Conservation (phyloP, 2,888 invertebrate genomes). For the Cinara cedri region DNA sequence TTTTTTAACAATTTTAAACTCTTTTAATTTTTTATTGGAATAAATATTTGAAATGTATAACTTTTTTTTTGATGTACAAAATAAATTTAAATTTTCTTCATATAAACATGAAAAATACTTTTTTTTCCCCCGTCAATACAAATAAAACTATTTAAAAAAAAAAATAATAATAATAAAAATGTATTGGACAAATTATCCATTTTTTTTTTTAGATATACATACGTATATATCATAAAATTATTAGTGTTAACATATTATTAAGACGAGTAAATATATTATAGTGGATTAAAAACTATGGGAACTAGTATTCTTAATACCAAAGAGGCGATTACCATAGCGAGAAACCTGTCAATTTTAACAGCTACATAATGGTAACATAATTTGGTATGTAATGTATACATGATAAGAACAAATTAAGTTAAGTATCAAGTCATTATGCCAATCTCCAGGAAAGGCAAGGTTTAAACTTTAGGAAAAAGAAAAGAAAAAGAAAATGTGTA, state of each 20-base stretch:
- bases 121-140: not conserved
- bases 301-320: too few species aligned
- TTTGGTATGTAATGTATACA: constrained; percentile 6
- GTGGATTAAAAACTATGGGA: too few species aligned
- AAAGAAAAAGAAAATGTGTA: not conserved
- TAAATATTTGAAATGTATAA: not conserved
- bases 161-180: too few species aligned
- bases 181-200: not conserved
- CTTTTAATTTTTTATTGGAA: not conserved
- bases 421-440: not conserved
- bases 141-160: too few species aligned
- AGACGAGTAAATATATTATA: too few species aligned
- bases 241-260: too few species aligned
- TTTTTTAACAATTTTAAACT: too few species aligned
- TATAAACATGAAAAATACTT: not conserved
- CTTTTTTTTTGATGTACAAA: too few species aligned
- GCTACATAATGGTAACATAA: constrained; percentile 44
- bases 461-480: constrained; percentile 1
- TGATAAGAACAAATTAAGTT: not conserved
- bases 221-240: too few species aligned
- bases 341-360: constrained; percentile 9
- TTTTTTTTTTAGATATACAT: too few species aligned
- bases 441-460: constrained; percentile 11
- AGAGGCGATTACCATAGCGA: too few species aligned
- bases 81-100: too few species aligned